These are phyloP conservation scores for Neoseiulus cucumeris DNA, from an alignment of 1,140 invertebrate genomes.

Conservation along the genomic window DNA sequence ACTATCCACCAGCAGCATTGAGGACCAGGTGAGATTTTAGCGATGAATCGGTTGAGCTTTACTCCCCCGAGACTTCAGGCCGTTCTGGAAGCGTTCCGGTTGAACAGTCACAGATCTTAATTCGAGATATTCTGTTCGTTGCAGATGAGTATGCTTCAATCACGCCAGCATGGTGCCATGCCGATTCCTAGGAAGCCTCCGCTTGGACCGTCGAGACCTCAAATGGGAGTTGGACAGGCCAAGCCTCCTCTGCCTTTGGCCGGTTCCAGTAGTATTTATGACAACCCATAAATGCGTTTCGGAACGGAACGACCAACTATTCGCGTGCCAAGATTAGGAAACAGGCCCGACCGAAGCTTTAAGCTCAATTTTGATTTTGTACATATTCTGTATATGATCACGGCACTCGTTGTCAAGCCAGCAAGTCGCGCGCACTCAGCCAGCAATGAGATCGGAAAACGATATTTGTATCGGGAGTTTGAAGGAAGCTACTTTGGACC, in stretches of 20 bases:
- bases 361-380: conserved; percentile 8
- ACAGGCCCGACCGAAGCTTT: neutral
- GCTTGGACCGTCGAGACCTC: neutral
- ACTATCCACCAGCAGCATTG: neutral
- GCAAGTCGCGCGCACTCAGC: neutral
- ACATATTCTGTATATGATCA: conserved; percentile 6
- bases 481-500: neutral
- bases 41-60: no score
- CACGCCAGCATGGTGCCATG: neutral
- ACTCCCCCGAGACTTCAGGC: no score
- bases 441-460: neutral
- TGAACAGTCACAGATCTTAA: no score
- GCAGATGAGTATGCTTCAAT: neutral
- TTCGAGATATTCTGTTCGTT: neutral
- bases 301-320: neutral
- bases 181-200: neutral
- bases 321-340: neutral
- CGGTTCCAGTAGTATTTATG: neutral
- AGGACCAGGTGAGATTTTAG: conserved; percentile 6
- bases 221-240: no score
- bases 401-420: neutral
- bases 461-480: neutral
- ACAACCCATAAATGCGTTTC: neutral
- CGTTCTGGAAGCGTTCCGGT: no score
- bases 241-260: neutral